Base-by-base conservation (phyloP, 1,140 invertebrate genomes). In the Pseudoatta argentina region DNA sequence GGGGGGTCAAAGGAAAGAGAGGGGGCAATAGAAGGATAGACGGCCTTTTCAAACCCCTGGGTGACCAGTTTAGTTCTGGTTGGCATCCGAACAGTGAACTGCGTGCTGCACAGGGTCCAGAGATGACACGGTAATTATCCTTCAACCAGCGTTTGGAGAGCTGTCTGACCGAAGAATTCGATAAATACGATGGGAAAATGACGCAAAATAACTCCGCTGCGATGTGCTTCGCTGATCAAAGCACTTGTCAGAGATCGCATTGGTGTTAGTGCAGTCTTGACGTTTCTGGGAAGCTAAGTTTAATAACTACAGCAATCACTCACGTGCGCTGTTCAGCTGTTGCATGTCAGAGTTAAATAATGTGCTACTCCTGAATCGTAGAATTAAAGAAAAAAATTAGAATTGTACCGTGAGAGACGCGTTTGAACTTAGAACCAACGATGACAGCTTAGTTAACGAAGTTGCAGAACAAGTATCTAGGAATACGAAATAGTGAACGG, bases 41-140 rank as follows among this genome's bases (percentile, higher is more conserved):
- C 75, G 85, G 92, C 34, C 87, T 92, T 92, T 89, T 87, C 77
- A 91, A 91, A 92, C 90, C 88, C 87, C 86, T 86, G 90, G 88
- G 77, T 92, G 91, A 88, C 78, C 92, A 89, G 92, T 89, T 92
- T 91, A 93, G 92, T 92, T 92, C 91, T 92, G 91, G 85, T 93
- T 91, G 90, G 91, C 91, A 92, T 85, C 81, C 87, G 89, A 89
- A 88, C 5, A 7, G 30, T 5, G 30, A 34, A 0, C 73, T 86
- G 87, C 88, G 82, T 71, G 75, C 27, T 30, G 18, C 24, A 53
- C 69, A 24, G 39, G 18, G n/a, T 73, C 55, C 69, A 73, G n/a
- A 27, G 55, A 18, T 73, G 39, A 61, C 24, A n/a, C 24, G 55
- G 14, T 53, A 34, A 86, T 67, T 24, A 16, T 59, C 27, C 10